phyloP scores from a whole-genome alignment of 1,140 invertebrate genomes.

The Panagrolaimus sp. region DNA sequence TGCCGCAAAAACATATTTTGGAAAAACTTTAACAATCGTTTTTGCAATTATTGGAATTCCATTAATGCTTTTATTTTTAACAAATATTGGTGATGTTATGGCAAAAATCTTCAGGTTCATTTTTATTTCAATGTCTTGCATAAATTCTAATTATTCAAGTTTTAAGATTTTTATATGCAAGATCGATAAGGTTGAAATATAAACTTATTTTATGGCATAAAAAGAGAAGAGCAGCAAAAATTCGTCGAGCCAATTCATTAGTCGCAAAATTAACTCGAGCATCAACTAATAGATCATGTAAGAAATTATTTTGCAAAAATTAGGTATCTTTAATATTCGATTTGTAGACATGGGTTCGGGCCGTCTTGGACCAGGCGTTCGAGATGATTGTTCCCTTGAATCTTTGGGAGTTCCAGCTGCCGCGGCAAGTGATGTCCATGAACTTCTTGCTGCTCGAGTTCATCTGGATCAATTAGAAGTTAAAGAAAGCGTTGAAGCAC shows the following conservation, averaged over 20 bases:
- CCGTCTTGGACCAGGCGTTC: slow-evolving; percentile 42
- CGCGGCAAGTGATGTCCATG: slow-evolving; percentile 37
- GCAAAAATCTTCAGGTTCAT: slow-evolving; percentile 84
- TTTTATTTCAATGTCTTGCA: too few species aligned
- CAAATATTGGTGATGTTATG: slow-evolving; percentile 89
- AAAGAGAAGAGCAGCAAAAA: slow-evolving; percentile 56
- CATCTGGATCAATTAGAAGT: slow-evolving; percentile 60
- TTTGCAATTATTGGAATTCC: slow-evolving; percentile 95
- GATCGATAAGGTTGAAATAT: slow-evolving; percentile 59
- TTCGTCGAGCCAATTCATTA: slow-evolving; percentile 56
- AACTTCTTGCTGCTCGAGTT: slow-evolving; percentile 58
- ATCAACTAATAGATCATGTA: slow-evolving; percentile 39
- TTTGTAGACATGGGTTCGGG: slow-evolving; percentile 49
- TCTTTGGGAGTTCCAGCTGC: slow-evolving; percentile 44
- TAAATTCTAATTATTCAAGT: too few species aligned
- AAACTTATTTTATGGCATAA: slow-evolving; percentile 59
- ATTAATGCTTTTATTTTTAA: slow-evolving; percentile 78
- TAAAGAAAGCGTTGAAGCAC: slow-evolving; percentile 62
- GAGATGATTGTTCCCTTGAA: slow-evolving; percentile 52
- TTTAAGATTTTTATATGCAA: slow-evolving; percentile 62
- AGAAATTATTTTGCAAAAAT: slow-evolving; percentile 14
- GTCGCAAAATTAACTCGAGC: slow-evolving; percentile 54
- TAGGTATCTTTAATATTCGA: background rate
- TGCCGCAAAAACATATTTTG: slow-evolving; percentile 78
- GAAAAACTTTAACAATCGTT: slow-evolving; percentile 86